Evolutionary conservation across 2,113 vertebrate species (phyloP).

Genomic region (Macaca nemestrina): DNA sequence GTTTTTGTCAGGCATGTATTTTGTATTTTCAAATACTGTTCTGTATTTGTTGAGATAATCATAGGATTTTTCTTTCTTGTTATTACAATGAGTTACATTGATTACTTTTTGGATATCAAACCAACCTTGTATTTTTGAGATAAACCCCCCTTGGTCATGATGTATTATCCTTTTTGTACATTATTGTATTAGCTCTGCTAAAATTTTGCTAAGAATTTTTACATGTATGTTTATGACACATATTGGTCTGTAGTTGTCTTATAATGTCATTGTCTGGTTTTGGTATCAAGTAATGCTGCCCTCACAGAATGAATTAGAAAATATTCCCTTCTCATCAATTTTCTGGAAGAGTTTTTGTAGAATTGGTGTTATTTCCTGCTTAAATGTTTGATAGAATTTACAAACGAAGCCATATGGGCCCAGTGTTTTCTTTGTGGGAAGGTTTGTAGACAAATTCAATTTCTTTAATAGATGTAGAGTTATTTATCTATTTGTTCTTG

Average conservation of each 20-base stretch:
- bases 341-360: not conserved
- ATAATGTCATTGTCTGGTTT: not conserved
- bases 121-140: not conserved
- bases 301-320: not conserved
- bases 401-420: not conserved
- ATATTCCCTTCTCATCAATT: not conserved
- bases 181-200: not conserved
- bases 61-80: not conserved
- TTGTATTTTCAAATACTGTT: not conserved
- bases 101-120: not conserved
- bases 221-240: not conserved
- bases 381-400: not conserved
- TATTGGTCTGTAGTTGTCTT: not conserved
- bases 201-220: not conserved
- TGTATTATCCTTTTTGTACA: not conserved
- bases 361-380: not conserved
- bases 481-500: conserved; percentile 27
- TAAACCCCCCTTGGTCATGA: not conserved
- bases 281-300: not conserved
- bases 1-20: not conserved
- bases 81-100: not conserved
- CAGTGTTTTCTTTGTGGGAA: not conserved
- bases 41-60: not conserved
- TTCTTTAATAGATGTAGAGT: conserved; percentile 1
- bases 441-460: not conserved